Conservation (phyloP, 2,797 vertebrate species). For the Notamacropus eugenii region DNA sequence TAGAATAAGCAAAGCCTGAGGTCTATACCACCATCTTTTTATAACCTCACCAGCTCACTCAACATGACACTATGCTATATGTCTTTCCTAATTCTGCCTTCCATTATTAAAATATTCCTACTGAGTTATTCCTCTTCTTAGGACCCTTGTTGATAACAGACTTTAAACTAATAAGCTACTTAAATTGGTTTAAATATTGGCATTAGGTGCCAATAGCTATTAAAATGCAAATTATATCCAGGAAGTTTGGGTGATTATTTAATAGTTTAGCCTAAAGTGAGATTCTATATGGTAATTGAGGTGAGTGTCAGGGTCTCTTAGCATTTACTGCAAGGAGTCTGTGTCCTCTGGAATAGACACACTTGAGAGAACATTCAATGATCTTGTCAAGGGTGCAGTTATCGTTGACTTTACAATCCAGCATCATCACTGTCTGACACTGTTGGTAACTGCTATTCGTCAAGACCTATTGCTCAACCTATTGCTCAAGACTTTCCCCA, state of each 20-base stretch:
- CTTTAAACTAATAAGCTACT: neutral
- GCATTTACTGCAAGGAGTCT: neutral
- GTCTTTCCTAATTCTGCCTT: neutral
- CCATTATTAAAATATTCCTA: neutral
- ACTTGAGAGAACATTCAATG: neutral
- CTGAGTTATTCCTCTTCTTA: neutral
- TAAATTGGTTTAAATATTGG: neutral
- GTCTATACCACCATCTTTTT: neutral
- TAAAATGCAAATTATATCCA: neutral
- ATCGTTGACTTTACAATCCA: neutral
- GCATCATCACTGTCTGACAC: neutral
- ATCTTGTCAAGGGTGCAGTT: neutral
- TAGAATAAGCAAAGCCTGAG: neutral
- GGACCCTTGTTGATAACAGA: neutral
- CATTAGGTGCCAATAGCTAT: neutral
- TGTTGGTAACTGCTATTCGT: neutral
- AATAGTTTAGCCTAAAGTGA: neutral
- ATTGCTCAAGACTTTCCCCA: neutral
- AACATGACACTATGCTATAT: neutral
- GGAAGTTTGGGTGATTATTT: neutral
- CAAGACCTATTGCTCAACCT: neutral
- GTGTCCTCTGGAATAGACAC: neutral
- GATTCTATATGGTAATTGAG: neutral
- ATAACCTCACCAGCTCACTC: neutral
- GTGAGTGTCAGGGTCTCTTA: neutral